Evolutionary conservation across 2,113 vertebrate species (phyloP), one percentile per base, ranked within the genome.

Genomic region (Chaetura pelagica): DNA sequence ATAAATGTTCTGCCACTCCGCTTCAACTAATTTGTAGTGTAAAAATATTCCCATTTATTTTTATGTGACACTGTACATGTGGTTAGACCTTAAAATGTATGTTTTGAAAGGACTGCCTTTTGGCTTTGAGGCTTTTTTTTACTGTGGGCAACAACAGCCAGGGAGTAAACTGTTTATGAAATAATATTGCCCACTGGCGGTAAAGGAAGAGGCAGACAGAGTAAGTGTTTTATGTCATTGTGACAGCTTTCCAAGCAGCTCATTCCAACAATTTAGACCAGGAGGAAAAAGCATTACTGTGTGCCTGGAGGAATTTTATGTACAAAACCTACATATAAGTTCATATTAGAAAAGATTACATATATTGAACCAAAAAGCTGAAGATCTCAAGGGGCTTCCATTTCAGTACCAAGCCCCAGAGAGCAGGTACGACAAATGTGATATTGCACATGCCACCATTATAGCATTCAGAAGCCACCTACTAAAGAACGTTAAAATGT

Each of bases 211-310:
- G 94, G 94, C 84, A 96, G 94, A 94, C 94, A 95, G 82, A 93
- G 77, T 97, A 97, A 97, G 93, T 97, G 95, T 93, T 98, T 98
- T 97, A 96, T 98, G 97, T 98, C 96, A 94, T 97, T 80, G 84
- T 97, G 97, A 96, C 97, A 98, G 97, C 92, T 98, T 97, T 97
- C 94, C 97, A 96, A 96, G 85, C 87, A 95, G 90, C 94, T 97
- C 94, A 94, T 97, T 98, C 93, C 90, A 89, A 85, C 95, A 89
- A 58, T 95, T 98, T 97, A 97, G 96, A 91, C 97, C 96, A 91
- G 95, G 91, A 98, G 93, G 93, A 94, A 96, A 95, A 97, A 97
- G 74, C 96, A 96, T 97, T 93, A 93, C 69, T 10, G 27, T 87
- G 89, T 89, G 91, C 95, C 96, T 95, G 81, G 71, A 96, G 91